Conservation (phyloP, 2,888 invertebrate species). For the Lottia gigantea region DNA sequence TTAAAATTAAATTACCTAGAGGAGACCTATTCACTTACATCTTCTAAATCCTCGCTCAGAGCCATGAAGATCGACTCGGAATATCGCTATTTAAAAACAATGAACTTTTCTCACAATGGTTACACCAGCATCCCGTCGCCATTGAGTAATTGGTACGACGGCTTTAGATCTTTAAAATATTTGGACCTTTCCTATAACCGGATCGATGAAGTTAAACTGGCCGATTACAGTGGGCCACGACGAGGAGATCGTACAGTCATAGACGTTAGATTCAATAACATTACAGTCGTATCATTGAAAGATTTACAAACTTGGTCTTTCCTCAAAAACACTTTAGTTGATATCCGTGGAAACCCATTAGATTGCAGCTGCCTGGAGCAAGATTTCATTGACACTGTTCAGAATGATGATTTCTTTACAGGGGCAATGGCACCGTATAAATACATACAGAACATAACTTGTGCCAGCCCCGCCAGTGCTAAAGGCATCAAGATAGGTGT, state of each 20-base stretch:
- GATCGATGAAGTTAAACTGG: neutral
- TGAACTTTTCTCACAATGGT: slow-evolving; percentile 32
- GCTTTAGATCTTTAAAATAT: slow-evolving; percentile 42
- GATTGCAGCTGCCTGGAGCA: slow-evolving; percentile 39
- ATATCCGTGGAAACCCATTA: slow-evolving; percentile 45
- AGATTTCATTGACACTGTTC: slow-evolving; percentile 20
- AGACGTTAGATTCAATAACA: slow-evolving; percentile 39
- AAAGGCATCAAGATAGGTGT: slow-evolving; percentile 26
- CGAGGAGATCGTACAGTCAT: slow-evolving; percentile 9
- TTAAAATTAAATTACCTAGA: slow-evolving; percentile 35
- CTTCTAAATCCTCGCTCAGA: slow-evolving; percentile 37
- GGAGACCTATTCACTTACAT: slow-evolving; percentile 34
- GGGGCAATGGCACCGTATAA: slow-evolving; percentile 25
- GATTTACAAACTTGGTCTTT: slow-evolving; percentile 35
- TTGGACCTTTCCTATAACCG: slow-evolving; percentile 46
- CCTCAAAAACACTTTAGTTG: slow-evolving; percentile 41
- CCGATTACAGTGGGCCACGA: neutral
- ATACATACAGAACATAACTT: slow-evolving; percentile 36
- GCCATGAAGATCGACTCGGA: slow-evolving; percentile 35
- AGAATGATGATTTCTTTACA: slow-evolving; percentile 15
- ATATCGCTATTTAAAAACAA: slow-evolving; percentile 34
- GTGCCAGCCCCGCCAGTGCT: slow-evolving; percentile 33
- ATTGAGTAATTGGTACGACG: slow-evolving; percentile 39
- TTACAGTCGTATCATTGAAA: slow-evolving; percentile 34
- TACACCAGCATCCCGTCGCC: slow-evolving; percentile 33